A percentile compares a stretch with the other conserved stretches of the same genome.
Conservation (phyloP, 2,888 invertebrate species). For the Phyllotreta cruciferae region DNA sequence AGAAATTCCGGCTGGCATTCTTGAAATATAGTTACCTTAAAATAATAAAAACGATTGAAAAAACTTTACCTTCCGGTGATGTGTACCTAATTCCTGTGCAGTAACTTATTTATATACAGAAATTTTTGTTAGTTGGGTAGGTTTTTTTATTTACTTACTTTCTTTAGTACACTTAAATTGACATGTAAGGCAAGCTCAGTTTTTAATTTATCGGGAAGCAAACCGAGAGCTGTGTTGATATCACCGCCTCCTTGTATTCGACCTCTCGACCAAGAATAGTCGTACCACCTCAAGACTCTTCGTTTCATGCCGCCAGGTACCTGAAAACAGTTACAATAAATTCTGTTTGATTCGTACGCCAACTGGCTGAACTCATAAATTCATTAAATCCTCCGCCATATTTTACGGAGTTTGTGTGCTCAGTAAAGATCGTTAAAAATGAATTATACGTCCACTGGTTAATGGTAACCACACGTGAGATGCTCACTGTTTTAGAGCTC, state of each 20-base stretch:
- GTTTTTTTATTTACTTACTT: slow-evolving; percentile 71
- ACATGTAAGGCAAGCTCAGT: slow-evolving; percentile 96
- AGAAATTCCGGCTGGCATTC: slow-evolving; percentile 98
- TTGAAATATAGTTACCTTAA: slow-evolving; percentile 91
- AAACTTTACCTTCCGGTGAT: background rate
- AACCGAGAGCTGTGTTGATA: slow-evolving; percentile 91
- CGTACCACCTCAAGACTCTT: slow-evolving; percentile 95
- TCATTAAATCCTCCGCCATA: no score
- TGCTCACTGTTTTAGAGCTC: no score
- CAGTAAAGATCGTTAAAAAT: no score
- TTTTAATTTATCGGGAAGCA: slow-evolving; percentile 95
- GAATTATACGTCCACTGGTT: no score
- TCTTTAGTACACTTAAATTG: slow-evolving; percentile 92
- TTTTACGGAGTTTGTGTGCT: no score
- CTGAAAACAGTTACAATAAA: slow-evolving; percentile 50
- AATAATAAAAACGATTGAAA: background rate
- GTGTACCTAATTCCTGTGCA: no score
- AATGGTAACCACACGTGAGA: no score
- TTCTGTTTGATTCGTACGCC: no score
- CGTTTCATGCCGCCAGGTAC: slow-evolving; percentile 95
- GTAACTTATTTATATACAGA: background rate
- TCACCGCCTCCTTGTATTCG: slow-evolving; percentile 95
- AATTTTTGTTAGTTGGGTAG: background rate
- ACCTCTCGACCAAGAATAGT: slow-evolving; percentile 97
- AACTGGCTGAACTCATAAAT: no score